These are phyloP conservation scores for Abramis brama DNA, from an alignment of 2,113 vertebrate genomes.

Conservation along the genomic window DNA sequence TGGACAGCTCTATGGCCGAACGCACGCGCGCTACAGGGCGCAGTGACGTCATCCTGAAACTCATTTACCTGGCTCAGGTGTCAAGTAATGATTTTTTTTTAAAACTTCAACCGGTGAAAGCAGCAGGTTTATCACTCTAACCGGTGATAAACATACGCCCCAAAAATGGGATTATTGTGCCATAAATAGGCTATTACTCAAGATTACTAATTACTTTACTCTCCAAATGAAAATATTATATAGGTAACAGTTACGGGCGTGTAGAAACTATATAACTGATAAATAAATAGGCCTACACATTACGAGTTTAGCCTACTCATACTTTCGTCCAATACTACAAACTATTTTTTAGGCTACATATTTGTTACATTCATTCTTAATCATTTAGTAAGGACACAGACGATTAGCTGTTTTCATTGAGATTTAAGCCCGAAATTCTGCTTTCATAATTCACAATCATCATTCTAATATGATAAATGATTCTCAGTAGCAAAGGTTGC, in stretches of 20 bases:
- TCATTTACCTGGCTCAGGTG: conserved; percentile 64
- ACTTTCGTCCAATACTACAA: neutral
- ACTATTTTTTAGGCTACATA: neutral
- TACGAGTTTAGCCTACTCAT: neutral
- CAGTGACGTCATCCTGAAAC: conserved; percentile 53
- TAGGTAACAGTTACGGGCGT: neutral
- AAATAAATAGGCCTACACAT: neutral
- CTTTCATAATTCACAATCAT: neutral
- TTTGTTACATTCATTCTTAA: neutral
- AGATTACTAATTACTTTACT: neutral
- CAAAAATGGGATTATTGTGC: neutral
- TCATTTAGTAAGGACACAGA: neutral
- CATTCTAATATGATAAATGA: neutral
- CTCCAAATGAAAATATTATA: neutral
- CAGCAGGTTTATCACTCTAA: neutral
- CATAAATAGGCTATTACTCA: neutral
- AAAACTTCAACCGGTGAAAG: neutral
- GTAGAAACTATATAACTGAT: neutral
- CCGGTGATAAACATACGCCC: neutral
- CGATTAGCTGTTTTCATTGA: neutral
- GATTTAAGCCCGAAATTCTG: neutral
- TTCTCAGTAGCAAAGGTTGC: neutral
- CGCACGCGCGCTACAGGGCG: conserved; percentile 70
- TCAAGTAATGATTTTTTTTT: neutral
- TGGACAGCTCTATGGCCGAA: conserved; percentile 45